A percentile compares a stretch with the other conserved stretches of the same genome.
Conservation (phyloP, 2,888 invertebrate species). For the Tetranychus piercei region DNA sequence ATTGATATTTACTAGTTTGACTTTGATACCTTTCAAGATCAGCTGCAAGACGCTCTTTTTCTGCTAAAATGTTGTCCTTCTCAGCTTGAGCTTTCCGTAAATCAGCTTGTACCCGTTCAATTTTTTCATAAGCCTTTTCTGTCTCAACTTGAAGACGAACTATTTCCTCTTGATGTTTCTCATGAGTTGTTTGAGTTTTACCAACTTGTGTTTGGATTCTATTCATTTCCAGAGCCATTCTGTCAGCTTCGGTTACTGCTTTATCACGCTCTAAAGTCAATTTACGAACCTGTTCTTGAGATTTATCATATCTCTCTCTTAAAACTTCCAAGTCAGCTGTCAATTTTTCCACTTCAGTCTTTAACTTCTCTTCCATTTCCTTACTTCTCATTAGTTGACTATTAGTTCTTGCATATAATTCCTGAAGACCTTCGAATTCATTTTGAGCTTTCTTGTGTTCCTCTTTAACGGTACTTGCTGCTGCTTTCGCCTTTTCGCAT, state of each 20-base stretch:
- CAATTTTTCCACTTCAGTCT: slow-evolving; percentile 57
- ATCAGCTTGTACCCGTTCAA: slow-evolving; percentile 51
- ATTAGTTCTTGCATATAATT: slow-evolving; percentile 68
- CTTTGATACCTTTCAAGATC: slow-evolving; percentile 54
- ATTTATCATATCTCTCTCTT: slow-evolving; percentile 68
- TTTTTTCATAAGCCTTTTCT: slow-evolving; percentile 75
- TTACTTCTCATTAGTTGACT: slow-evolving; percentile 65
- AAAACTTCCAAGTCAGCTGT: slow-evolving; percentile 66
- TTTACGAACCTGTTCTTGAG: slow-evolving; percentile 40
- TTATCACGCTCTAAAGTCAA: slow-evolving; percentile 34
- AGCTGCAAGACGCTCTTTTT: slow-evolving; percentile 57
- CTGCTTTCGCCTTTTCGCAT: slow-evolving; percentile 59
- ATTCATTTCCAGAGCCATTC: slow-evolving; percentile 48
- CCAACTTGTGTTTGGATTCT: slow-evolving; percentile 64
- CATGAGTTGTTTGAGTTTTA: slow-evolving; percentile 64
- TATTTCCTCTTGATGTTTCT: slow-evolving; percentile 73
- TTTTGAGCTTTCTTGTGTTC: slow-evolving; percentile 70
- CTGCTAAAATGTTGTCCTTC: slow-evolving; percentile 47
- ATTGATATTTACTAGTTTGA: slow-evolving; percentile 54
- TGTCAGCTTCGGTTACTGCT: slow-evolving; percentile 30
- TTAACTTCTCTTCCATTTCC: slow-evolving; percentile 74
- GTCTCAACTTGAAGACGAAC: slow-evolving; percentile 69
- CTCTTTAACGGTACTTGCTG: slow-evolving; percentile 60
- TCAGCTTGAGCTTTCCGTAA: slow-evolving; percentile 46
- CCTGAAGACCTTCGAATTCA: slow-evolving; percentile 62